A percentile compares a stretch with the other conserved stretches of the same genome.
Conservation (phyloP, 2,797 vertebrate genomes). For the Cichlasoma orientale region DNA sequence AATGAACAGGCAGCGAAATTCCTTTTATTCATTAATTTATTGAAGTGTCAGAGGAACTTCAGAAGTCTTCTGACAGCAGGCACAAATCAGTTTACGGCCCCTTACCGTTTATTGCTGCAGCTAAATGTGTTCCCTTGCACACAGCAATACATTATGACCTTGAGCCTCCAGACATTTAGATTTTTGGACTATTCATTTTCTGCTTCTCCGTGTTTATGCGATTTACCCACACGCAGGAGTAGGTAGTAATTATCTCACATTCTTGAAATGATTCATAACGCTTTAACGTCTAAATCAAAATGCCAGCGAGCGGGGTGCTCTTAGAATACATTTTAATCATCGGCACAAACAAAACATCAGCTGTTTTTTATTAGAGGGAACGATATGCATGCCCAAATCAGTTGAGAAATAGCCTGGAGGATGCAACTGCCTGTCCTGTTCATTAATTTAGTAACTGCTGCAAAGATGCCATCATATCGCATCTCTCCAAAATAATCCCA, state of each 20-base stretch:
- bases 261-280: slow-evolving; percentile 51
- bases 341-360: slow-evolving; percentile 68
- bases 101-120: slow-evolving; percentile 28
- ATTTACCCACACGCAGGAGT: slow-evolving; percentile 24
- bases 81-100: slow-evolving; percentile 49
- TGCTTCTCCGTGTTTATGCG: slow-evolving; percentile 5
- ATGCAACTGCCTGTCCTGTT: slow-evolving; percentile 62
- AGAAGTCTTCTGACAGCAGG: slow-evolving; percentile 42
- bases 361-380: slow-evolving; percentile 66
- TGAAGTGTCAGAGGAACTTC: slow-evolving; percentile 48
- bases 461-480: slow-evolving; percentile 42
- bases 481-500: slow-evolving; percentile 44
- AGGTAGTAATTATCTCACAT: slow-evolving; percentile 50
- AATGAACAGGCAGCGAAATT: slow-evolving; percentile 58
- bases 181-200: slow-evolving; percentile 14
- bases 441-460: slow-evolving; percentile 69
- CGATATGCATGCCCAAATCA: slow-evolving; percentile 56
- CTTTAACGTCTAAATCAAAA: slow-evolving; percentile 54
- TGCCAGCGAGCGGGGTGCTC: slow-evolving; percentile 35
- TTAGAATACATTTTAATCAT: slow-evolving; percentile 53
- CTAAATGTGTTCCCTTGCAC: slow-evolving; percentile 24
- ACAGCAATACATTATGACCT: slow-evolving; percentile 21
- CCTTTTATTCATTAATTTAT: slow-evolving; percentile 51
- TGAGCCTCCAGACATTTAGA: slow-evolving; percentile 17
- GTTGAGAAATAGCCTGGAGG: slow-evolving; percentile 65